Evolutionary conservation across 2,888 invertebrate species (phyloP).

Genomic region (Monoplex corrugatus): DNA sequence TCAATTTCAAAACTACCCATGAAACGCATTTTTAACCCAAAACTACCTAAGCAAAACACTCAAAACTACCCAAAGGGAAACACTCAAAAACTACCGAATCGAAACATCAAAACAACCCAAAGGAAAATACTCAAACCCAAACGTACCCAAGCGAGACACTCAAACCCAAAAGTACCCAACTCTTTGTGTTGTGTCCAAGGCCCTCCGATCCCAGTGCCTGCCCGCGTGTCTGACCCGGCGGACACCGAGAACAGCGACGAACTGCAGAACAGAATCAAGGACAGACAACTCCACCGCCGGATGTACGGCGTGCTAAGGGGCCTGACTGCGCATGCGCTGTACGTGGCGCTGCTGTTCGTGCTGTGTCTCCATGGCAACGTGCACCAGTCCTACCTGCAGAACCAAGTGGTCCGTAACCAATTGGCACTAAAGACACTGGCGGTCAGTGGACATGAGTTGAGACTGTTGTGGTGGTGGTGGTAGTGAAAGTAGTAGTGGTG

Average conservation of each 20-base stretch:
- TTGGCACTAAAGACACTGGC: background rate
- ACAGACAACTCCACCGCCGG: slow-evolving; percentile 36
- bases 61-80: too few species aligned
- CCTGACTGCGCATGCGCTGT: slow-evolving; percentile 45
- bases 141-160: too few species aligned
- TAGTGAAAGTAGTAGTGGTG: background rate
- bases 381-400: slow-evolving; percentile 50
- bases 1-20: too few species aligned
- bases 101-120: too few species aligned
- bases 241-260: slow-evolving; percentile 8
- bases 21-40: too few species aligned
- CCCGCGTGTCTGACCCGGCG: background rate
- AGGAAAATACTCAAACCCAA: too few species aligned
- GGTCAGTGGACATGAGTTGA: background rate
- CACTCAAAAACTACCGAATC: too few species aligned
- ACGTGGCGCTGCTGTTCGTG: slow-evolving; percentile 52
- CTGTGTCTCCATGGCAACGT: slow-evolving; percentile 57
- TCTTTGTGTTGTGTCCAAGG: too few species aligned
- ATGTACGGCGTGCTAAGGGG: slow-evolving; percentile 44
- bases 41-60: too few species aligned
- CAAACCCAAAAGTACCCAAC: too few species aligned
- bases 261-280: background rate
- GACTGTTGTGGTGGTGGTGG: background rate
- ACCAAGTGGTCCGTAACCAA: slow-evolving; percentile 52
- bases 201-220: background rate